phyloP scores from a whole-genome alignment of 2,797 vertebrate genomes.

The Argyrosomus regius region DNA sequence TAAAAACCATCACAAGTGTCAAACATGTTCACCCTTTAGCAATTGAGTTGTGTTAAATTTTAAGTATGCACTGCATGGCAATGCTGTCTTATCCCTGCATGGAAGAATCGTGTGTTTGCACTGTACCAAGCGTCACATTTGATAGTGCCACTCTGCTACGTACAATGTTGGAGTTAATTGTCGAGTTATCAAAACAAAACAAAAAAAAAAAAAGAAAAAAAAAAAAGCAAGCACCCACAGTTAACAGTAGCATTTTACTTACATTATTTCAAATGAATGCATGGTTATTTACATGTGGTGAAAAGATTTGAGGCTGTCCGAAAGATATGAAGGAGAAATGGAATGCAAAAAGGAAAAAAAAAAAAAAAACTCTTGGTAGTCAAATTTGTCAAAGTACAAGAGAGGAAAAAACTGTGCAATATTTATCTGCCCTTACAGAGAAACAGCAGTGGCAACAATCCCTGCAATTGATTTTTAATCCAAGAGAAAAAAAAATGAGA shows the following conservation, averaged over 20 bases:
- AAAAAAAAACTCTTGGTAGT: conserved; percentile 68
- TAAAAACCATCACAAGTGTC: conserved; percentile 78
- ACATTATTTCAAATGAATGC: conserved; percentile 81
- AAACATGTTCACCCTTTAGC: conserved; percentile 78
- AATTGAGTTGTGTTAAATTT: conserved; percentile 76
- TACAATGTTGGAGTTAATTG: conserved; percentile 79
- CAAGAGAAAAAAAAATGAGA: conserved; percentile 81
- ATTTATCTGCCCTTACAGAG: conserved; percentile 89
- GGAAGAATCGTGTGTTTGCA: conserved; percentile 76
- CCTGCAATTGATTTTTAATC: conserved; percentile 89
- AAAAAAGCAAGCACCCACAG: conserved; percentile 82
- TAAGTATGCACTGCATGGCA: conserved; percentile 83
- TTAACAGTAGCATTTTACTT: conserved; percentile 86
- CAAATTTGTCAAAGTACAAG: conserved; percentile 77
- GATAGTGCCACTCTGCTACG: conserved; percentile 79
- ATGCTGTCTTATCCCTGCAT: conserved; percentile 78
- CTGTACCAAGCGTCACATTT: conserved; percentile 72
- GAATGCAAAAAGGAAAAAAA: conserved; percentile 68
- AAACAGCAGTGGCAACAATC: conserved; percentile 91
- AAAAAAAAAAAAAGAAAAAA: conserved; percentile 26
- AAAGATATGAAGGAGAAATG: conserved; percentile 78
- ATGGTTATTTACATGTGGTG: conserved; percentile 85
- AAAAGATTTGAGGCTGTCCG: conserved; percentile 76
- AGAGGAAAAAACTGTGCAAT: conserved; percentile 89
- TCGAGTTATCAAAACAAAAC: conserved; percentile 74